Evolutionary conservation across 2,797 vertebrate genomes (phyloP).

Genomic region (Tokudaia tokunoshimensis): DNA sequence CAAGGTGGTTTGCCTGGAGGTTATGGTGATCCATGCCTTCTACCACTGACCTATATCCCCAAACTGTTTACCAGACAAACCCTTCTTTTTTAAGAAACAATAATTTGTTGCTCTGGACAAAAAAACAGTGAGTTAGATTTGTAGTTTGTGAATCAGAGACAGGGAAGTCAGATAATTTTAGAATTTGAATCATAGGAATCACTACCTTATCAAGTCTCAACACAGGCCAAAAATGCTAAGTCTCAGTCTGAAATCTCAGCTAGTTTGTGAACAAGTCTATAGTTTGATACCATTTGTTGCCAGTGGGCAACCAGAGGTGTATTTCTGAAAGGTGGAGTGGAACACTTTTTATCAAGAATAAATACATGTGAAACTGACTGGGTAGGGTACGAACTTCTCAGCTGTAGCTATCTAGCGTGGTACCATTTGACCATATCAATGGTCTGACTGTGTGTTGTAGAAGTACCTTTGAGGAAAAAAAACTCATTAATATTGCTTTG

Average conservation of each 20-base stretch:
- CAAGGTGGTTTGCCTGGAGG: neutral
- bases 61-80: neutral
- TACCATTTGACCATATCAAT: neutral
- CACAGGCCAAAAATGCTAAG: neutral
- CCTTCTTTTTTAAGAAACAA: conserved; percentile 73
- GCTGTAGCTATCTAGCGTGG: neutral
- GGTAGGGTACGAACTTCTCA: neutral
- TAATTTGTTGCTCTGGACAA: conserved; percentile 69
- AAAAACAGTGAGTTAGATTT: conserved; percentile 45
- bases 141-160: conserved; percentile 27
- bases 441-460: neutral
- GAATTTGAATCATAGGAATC: neutral
- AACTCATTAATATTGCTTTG: neutral
- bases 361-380: neutral
- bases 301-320: neutral
- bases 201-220: neutral
- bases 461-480: neutral
- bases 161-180: conserved; percentile 52
- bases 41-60: neutral
- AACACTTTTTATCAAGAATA: conserved; percentile 17
- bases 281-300: neutral
- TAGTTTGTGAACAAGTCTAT: neutral
- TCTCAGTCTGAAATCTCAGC: neutral
- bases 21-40: neutral
- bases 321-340: conserved; percentile 31